Evolutionary conservation across 2,888 invertebrate species (phyloP).

Genomic region (Volucella bombylans): DNA sequence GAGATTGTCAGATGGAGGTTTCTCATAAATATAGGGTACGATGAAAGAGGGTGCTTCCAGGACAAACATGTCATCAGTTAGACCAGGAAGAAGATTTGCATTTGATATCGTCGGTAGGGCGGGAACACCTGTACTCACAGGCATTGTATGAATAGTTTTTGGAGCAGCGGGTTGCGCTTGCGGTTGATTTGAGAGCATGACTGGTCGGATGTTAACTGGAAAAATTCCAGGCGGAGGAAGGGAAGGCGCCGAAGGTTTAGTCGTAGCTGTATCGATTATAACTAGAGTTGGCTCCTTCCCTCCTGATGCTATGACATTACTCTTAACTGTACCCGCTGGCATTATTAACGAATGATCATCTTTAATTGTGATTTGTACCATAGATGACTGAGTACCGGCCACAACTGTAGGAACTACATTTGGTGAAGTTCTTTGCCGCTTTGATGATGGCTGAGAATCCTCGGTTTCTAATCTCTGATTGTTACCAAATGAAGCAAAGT

Average conservation of each 20-base stretch:
- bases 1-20: conserved; percentile 91
- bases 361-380: conserved; percentile 81
- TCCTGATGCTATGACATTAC: conserved; percentile 77
- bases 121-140: conserved; percentile 76
- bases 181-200: conserved; percentile 83
- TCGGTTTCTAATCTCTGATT: conserved; percentile 83
- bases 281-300: conserved; percentile 89
- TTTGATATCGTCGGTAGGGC: conserved; percentile 81
- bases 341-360: conserved; percentile 81
- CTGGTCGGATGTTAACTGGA: conserved; percentile 85
- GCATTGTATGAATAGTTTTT: conserved; percentile 77
- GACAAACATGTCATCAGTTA: conserved; percentile 96
- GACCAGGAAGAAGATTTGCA: conserved; percentile 89
- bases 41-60: conserved; percentile 96
- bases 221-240: conserved; percentile 85
- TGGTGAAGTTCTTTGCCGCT: conserved; percentile 77
- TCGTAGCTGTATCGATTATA: conserved; percentile 86
- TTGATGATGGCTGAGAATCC: conserved; percentile 82
- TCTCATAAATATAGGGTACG: conserved; percentile 96
- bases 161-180: conserved; percentile 76
- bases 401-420: conserved; percentile 23
- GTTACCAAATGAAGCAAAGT: conserved; percentile 80
- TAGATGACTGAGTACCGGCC: conserved; percentile 30
- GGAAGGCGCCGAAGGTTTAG: conserved; percentile 52
- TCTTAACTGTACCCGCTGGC: conserved; percentile 65